Conservation (phyloP, 2,888 invertebrate genomes). For the Eudasyphora cyanicolor region DNA sequence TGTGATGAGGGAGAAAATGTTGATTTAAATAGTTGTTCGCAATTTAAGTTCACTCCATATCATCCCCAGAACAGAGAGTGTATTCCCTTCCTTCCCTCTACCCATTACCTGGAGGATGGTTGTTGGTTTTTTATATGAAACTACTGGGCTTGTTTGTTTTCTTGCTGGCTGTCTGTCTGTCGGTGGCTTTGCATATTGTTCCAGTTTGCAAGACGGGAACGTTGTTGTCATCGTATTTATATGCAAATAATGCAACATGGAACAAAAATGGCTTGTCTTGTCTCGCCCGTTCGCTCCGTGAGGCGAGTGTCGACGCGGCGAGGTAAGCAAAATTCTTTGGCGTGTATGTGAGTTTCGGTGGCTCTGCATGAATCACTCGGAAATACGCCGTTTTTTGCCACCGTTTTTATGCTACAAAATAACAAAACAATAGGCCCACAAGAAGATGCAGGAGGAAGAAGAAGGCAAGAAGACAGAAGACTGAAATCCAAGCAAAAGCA, state of each 20-base stretch:
- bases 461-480: neutral
- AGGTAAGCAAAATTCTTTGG: neutral
- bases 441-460: neutral
- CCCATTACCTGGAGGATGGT: too few species aligned
- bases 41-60: neutral
- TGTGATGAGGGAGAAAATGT: too few species aligned
- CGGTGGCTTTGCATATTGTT: neutral
- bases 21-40: neutral
- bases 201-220: neutral
- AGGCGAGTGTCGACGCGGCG: neutral
- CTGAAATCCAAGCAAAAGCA: slow-evolving; percentile 10
- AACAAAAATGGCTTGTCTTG: too few species aligned
- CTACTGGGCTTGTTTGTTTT: neutral
- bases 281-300: neutral
- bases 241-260: slow-evolving; percentile 9
- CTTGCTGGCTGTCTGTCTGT: neutral
- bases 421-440: slow-evolving; percentile 7
- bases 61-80: too few species aligned
- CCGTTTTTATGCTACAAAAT: slow-evolving; percentile 2
- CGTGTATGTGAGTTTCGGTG: neutral
- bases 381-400: slow-evolving; percentile 30
- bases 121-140: neutral
- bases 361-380: slow-evolving; percentile 24
- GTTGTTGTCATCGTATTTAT: neutral
- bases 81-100: too few species aligned